These are phyloP conservation scores for Argyresthia albistria DNA, from an alignment of 2,888 invertebrate genomes.

Conservation along the genomic window DNA sequence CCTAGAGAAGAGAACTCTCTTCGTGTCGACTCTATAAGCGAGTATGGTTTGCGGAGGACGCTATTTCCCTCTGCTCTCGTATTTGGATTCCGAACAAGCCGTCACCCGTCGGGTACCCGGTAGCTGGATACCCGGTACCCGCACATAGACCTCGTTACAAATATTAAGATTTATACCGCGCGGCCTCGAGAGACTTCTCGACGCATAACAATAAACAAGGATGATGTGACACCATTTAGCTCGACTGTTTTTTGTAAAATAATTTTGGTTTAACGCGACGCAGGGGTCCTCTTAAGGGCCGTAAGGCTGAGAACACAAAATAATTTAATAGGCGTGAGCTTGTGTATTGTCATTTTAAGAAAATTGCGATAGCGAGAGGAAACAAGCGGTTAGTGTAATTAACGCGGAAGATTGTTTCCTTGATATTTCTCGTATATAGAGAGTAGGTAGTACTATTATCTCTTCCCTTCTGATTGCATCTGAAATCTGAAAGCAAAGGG, in stretches of 20 bases:
- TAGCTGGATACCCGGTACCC: no score
- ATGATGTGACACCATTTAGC: conserved; percentile 45
- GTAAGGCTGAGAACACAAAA: conserved; percentile 24
- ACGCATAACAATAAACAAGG: conserved; percentile 33
- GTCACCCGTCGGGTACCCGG: not conserved
- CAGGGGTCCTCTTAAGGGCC: conserved; percentile 5
- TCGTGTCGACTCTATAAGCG: not conserved
- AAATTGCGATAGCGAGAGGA: conserved; percentile 58
- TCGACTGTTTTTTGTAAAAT: conserved; percentile 15
- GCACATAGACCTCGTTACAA: conserved; percentile 30
- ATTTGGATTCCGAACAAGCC: not conserved
- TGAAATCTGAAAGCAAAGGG: no score
- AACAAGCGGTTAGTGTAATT: conserved; percentile 45
- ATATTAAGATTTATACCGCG: conserved; percentile 41
- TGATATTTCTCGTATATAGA: no score
- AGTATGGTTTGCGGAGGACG: not conserved
- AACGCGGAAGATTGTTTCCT: conserved; percentile 40
- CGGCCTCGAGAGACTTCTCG: conserved; percentile 11
- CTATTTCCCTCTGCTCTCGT: not conserved
- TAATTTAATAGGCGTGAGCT: conserved; percentile 53
- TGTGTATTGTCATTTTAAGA: conserved; percentile 60
- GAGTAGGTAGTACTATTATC: no score
- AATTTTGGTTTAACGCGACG: conserved; percentile 7
- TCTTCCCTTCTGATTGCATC: no score
- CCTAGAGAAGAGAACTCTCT: no score